Evolutionary conservation across 2,113 vertebrate species (phyloP), one percentile per base, ranked within the genome.

Genomic region (Beaufortia kweichowensis): DNA sequence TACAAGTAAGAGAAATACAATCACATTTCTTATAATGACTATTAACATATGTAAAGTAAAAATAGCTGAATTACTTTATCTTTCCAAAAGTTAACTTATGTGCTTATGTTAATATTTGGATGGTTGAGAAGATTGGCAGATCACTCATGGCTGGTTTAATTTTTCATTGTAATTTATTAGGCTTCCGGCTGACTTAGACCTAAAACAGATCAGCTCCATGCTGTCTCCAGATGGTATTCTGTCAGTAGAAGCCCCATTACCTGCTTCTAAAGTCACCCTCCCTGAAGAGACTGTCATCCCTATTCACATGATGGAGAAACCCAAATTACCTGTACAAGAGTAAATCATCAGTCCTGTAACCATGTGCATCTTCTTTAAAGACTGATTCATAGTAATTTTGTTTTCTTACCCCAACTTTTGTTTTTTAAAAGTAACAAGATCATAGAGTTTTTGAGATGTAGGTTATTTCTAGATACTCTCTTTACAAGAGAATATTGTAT

Each of bases 1-100:
- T 82, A 82, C 68, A 82, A 79, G 77, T 82, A 82, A 71, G 72
- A 9, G 12, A 39, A n/a, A n/a, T n/a, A n/a, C n/a, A n/a, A n/a
- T n/a, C n/a, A n/a, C n/a, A n/a, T n/a, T n/a, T n/a, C n/a, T 4
- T 46, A 17, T 2, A 3, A 4, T 46, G 12, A 15, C 4, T 15
- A 46, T 46, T 3, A 4, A 46, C 14, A 46, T 46, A 14, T 46
- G 43, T 4, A 46, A 46, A 0, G 43, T 2, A 46, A 46, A 46
- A 3, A 15, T 12, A 17, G 15, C 12, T 14, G 15, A 46, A 17
- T 14, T 0, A 46, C 43, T 35, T n/a, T n/a, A n/a, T 35, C 33
- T 35, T 35, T 35, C 6, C 3, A 35, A 35, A 43, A 43, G 10
- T 43, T 43, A 12, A 43, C 12, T 43, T 43, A 11, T 43, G 41